Percentiles rank a stretch among this genome's conserved stretches.
phyloP scores from a whole-genome alignment of 2,113 vertebrate genomes.

The Dasypus novemcinctus region DNA sequence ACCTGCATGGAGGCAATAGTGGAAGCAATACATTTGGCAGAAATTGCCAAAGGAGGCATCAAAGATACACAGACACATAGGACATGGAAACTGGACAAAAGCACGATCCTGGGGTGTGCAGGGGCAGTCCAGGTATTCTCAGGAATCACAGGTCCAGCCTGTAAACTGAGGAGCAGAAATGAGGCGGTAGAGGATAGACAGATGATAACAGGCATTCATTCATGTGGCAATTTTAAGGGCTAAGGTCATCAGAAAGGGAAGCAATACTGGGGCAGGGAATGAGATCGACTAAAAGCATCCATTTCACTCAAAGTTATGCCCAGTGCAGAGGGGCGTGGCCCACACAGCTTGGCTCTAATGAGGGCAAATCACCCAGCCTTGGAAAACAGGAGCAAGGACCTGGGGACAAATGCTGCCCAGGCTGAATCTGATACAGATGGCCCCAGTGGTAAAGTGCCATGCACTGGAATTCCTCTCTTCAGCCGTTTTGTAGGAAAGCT shows the following conservation, averaged over 20 bases:
- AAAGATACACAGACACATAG: not conserved
- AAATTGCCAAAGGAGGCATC: not conserved
- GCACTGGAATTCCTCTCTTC: not conserved
- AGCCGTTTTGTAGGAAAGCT: not conserved
- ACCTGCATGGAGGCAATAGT: not conserved
- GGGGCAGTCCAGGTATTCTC: not conserved
- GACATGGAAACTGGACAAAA: not conserved
- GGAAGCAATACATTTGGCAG: not conserved
- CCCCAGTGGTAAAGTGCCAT: not conserved
- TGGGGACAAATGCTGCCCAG: not conserved
- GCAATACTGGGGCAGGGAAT: not conserved
- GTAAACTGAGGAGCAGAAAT: not conserved
- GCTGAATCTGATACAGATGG: not conserved
- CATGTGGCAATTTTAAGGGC: not conserved
- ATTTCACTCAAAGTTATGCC: not conserved
- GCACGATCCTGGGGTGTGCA: not conserved
- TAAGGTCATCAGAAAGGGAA: not conserved
- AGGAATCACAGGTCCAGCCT: not conserved
- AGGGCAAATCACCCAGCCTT: not conserved
- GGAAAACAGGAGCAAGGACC: not conserved
- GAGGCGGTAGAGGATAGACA: not conserved
- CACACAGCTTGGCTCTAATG: not conserved
- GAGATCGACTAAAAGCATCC: not conserved
- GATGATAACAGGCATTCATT: not conserved
- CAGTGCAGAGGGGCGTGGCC: not conserved